Percentiles rank a stretch among this genome's conserved stretches.
phyloP scores from a whole-genome alignment of 2,113 vertebrate genomes.

The Platysternon megacephalum region DNA sequence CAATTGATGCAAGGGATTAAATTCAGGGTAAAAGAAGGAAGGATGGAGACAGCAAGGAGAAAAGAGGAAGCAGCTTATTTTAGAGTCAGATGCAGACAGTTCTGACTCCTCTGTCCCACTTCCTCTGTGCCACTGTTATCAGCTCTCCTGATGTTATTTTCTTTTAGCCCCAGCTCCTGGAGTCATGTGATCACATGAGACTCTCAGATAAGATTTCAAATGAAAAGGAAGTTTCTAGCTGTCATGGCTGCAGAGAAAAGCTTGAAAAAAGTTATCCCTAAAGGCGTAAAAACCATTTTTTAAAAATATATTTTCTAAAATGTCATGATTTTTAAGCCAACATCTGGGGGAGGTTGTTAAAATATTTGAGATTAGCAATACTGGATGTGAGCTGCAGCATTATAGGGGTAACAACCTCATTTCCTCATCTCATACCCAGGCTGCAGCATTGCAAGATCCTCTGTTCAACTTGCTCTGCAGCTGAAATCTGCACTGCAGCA shows the following conservation, averaged over 20 bases:
- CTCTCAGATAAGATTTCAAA: background rate
- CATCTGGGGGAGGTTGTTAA: too few relatives aligned
- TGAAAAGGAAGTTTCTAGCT: background rate
- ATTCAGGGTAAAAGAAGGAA: background rate
- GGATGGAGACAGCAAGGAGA: background rate
- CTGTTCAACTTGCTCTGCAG: conserved; percentile 23
- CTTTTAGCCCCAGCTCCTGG: background rate
- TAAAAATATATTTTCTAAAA: background rate
- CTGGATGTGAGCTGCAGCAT: background rate
- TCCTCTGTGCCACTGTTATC: background rate
- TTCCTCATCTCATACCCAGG: conserved; percentile 20
- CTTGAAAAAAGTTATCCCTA: background rate
- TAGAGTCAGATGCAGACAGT: background rate
- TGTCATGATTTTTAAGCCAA: background rate
- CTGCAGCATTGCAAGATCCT: conserved; percentile 9
- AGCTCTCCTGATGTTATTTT: background rate
- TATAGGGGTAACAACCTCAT: background rate
- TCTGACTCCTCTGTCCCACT: background rate
- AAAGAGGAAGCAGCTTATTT: background rate
- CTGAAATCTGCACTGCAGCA: conserved; percentile 42
- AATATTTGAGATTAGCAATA: background rate
- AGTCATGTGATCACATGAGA: background rate
- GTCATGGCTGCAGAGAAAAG: background rate
- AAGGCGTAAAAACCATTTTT: too few relatives aligned
- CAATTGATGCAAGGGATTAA: background rate